phyloP scores from a whole-genome alignment of 2,888 invertebrate genomes.

The Trichopria drosophilae region DNA sequence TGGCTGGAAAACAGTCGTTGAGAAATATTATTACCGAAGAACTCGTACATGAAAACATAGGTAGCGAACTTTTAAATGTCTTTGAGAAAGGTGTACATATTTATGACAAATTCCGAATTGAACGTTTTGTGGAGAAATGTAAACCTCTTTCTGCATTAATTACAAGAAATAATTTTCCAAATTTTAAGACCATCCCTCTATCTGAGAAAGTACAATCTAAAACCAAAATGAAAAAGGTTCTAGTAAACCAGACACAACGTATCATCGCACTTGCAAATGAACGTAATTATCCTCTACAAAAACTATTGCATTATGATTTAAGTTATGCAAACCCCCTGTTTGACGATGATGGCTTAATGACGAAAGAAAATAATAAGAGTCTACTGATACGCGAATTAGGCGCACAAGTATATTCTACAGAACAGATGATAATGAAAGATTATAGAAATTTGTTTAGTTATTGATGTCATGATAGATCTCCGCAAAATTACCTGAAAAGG shows the following conservation, averaged over 20 bases:
- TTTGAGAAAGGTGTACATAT: neutral
- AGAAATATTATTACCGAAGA: neutral
- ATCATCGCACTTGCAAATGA: constrained; percentile 1
- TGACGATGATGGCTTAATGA: neutral
- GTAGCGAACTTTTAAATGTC: constrained; percentile 5
- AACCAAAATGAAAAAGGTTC: neutral
- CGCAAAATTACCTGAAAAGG: neutral
- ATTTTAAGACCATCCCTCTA: neutral
- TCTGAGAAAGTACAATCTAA: neutral
- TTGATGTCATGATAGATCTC: neutral
- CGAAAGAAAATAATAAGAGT: neutral
- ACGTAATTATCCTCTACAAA: neutral
- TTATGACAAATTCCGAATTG: neutral
- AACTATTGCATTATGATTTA: neutral
- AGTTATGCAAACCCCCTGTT: neutral
- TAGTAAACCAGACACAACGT: neutral
- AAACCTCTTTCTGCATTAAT: neutral
- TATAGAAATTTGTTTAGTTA: neutral
- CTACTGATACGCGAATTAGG: neutral
- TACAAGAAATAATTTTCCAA: neutral
- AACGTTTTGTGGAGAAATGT: neutral
- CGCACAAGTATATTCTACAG: too few species aligned
- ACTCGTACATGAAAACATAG: neutral
- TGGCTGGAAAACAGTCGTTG: neutral
- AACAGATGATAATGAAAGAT: too few species aligned